phyloP scores from a whole-genome alignment of 2,888 invertebrate species.

The Ophioninae sp. region DNA sequence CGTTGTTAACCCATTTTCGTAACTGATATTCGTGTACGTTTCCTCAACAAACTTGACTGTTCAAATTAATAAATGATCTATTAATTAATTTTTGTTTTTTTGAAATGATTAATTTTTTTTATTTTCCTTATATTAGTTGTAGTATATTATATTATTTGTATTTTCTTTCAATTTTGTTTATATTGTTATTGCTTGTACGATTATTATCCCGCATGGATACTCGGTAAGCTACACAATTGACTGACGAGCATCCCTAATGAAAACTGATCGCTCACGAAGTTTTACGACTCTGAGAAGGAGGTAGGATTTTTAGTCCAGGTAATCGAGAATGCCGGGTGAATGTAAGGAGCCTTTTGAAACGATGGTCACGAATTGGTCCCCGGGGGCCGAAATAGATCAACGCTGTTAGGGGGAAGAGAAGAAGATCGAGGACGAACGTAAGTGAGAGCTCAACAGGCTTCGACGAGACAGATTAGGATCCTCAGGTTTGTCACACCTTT shows the following conservation, averaged over 20 bases:
- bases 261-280: background rate
- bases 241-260: background rate
- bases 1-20: no score
- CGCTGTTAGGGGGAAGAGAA: constrained; percentile 6
- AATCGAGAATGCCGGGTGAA: constrained; percentile 38
- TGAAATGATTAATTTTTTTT: no score
- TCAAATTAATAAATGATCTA: no score
- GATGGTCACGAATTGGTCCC: constrained; percentile 74
- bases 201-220: background rate
- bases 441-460: constrained; percentile 66
- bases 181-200: background rate
- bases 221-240: background rate
- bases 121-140: no score
- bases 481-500: constrained; percentile 74
- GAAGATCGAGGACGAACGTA: constrained; percentile 21
- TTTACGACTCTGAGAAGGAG: background rate
- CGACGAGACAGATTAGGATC: constrained; percentile 78
- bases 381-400: constrained; percentile 67
- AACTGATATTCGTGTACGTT: no score
- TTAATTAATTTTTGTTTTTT: no score
- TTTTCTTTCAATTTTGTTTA: no score
- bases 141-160: no score
- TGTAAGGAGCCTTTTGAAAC: constrained; percentile 74
- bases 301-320: constrained; percentile 47
- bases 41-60: background rate